Percentiles rank a stretch among this genome's conserved stretches.
phyloP scores from a whole-genome alignment of 2,113 vertebrate genomes.

The Siphamia tubifer region DNA sequence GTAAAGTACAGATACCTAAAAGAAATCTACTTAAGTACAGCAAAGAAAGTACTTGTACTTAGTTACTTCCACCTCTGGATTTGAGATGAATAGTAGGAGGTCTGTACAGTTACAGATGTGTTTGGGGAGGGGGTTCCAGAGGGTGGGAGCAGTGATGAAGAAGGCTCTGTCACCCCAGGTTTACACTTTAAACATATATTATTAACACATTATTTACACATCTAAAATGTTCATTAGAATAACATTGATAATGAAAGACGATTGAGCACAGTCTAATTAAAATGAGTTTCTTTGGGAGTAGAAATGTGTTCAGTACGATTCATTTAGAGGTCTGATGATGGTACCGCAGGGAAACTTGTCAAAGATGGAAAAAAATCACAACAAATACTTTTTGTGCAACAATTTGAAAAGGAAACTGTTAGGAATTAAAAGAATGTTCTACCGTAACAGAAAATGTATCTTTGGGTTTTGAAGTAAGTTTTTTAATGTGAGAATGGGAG shows the following conservation, averaged over 20 bases:
- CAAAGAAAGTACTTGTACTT: too few species aligned
- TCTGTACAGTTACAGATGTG: too few species aligned
- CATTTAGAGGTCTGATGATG: constrained; percentile 1
- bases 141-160: too few species aligned
- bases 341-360: not conserved
- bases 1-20: too few species aligned
- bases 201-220: too few species aligned
- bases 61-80: too few species aligned
- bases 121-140: too few species aligned
- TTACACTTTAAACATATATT: too few species aligned
- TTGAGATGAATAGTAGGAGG: too few species aligned
- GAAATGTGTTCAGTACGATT: not conserved
- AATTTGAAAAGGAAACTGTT: not conserved
- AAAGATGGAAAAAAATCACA: not conserved
- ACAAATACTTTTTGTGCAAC: not conserved
- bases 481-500: not conserved
- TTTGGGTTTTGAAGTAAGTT: not conserved
- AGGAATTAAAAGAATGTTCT: not conserved
- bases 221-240: not conserved
- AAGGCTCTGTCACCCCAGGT: too few species aligned
- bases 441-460: not conserved
- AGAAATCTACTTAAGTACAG: too few species aligned
- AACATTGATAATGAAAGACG: not conserved
- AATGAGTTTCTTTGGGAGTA: not conserved
- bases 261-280: not conserved